Evolutionary conservation across 2,113 vertebrate species (phyloP), one percentile per base, ranked within the genome.

Genomic region (Dasyprocta punctata): DNA sequence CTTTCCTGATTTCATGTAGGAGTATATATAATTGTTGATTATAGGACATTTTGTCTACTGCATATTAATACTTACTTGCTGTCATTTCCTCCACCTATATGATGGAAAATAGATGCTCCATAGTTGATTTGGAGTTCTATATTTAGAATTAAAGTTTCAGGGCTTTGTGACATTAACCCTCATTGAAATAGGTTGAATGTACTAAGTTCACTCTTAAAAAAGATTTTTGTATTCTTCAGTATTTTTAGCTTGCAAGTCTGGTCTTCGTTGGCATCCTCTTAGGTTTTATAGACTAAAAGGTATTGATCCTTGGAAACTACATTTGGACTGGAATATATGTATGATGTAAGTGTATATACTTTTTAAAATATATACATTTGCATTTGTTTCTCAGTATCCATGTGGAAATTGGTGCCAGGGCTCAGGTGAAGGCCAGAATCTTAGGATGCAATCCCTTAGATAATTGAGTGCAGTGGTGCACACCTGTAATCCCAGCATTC

Each of bases 231-330:
- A 86, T 83, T 86, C 26, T 28, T 60, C 60, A 38, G 16, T 84
- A 85, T 26, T 82, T 28, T 90, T 92, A 69, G 26, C 47, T 92
- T 90, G 10, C 12, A 73, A 33, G 94, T 94, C 82, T 91, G 61
- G 52, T 81, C 69, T 63, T 85, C 41, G 85, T 4, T 94, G 60
- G 52, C 65, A 91, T 33, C 33, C 63, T 93, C 61, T 90, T 75
- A 58, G 58, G 44, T 93, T 60, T 89, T 90, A 41, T n/a, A 95
- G 36, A 33, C 5, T 67, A 81, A 92, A 38, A 10, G 10, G 5
- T 93, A n/a, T 63, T 44, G 65, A 96, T 86, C 65, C 20, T 94
- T 94, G 47, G 84, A 92, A 82, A 65, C 44, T 89, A 49, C n/a
- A 30, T n/a, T 82, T 67, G 30, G 65, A 54, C 38, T 93, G 19